A percentile compares a stretch with the other conserved stretches of the same genome.
These are phyloP conservation scores for Rhogogaster chlorosoma DNA, from an alignment of 2,888 invertebrate genomes.

Conservation along the genomic window DNA sequence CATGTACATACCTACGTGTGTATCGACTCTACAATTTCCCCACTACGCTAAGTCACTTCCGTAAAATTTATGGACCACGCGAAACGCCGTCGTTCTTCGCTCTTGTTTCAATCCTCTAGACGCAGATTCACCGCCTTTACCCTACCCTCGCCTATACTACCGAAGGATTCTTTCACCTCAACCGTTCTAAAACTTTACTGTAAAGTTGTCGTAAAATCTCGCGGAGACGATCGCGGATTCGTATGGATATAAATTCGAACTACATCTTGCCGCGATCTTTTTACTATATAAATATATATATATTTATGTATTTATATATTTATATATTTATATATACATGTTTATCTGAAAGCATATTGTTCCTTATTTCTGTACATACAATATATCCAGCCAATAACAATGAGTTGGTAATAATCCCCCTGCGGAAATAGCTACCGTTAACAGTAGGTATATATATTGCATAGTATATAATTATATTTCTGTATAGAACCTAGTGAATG, in stretches of 20 bases:
- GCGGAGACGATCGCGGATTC: neutral
- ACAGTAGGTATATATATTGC: neutral
- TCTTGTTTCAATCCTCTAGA: constrained; percentile 40
- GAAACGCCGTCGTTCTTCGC: constrained; percentile 1
- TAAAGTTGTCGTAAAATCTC: constrained; percentile 1
- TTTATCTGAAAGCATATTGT: neutral
- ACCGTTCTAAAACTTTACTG: neutral
- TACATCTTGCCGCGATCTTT: neutral
- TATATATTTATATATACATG: too few species aligned
- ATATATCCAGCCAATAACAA: neutral
- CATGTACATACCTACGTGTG: neutral
- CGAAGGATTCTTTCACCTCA: neutral
- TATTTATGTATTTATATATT: too few species aligned
- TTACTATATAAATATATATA: neutral
- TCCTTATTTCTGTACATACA: neutral
- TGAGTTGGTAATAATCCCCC: neutral
- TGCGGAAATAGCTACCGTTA: neutral
- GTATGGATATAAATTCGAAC: neutral
- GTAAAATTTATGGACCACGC: constrained; percentile 34
- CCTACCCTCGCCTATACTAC: neutral
- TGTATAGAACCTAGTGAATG: neutral
- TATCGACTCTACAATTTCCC: neutral
- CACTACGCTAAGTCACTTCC: neutral
- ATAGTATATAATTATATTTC: neutral
- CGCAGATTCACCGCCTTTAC: neutral